Evolutionary conservation across 2,888 invertebrate genomes (phyloP), one percentile per base, ranked within the genome.

Genomic region (Merodon equestris): DNA sequence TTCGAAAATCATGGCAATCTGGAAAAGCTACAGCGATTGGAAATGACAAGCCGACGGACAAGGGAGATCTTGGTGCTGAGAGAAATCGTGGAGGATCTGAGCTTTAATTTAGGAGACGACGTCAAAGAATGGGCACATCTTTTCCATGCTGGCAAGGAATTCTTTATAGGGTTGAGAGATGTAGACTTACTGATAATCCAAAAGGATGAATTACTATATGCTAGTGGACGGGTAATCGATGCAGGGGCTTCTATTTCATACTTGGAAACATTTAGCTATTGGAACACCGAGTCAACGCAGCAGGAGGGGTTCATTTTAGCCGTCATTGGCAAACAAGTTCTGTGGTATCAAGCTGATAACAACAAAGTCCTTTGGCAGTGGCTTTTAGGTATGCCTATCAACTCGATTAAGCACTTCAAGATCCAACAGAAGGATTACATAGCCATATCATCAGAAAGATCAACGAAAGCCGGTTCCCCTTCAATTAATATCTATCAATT

Each of bases 401-500:
- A 60, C 7, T 83, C 82, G 0, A 38, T 89, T 0, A 66, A 82
- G 14, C 64, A 85, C 17, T 88, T 88, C 15, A 72, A 67, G 9
- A 70, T 84, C 9, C 85, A 85, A 2, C 82, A 83, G 18, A 72
- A 77, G 0, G 82, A 86, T 1, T 86, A 84, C 44, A 61, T 89
- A 4, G 83, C 84, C 0, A 71, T 87, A 3, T 72, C 83, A 1
- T 83, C 84, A 0, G 83, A 85, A 61, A 79, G 73, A 1, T 72
- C 83, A 0, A 70, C 75, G 5, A 58, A 76, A 13, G 48, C 61
- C 10, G 79, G 79, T 27, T 60, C 71, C 38, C 82, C 79, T 12
- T 83, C 84, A 0, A 67, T 88, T 0, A 87, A 85, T 67, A 85
- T 88, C 14, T 88, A 88, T 75, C 84, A 86, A 15, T 86, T 85